Base-by-base conservation (phyloP, 2,888 invertebrate species). In the Yponomeuta sedellus region DNA sequence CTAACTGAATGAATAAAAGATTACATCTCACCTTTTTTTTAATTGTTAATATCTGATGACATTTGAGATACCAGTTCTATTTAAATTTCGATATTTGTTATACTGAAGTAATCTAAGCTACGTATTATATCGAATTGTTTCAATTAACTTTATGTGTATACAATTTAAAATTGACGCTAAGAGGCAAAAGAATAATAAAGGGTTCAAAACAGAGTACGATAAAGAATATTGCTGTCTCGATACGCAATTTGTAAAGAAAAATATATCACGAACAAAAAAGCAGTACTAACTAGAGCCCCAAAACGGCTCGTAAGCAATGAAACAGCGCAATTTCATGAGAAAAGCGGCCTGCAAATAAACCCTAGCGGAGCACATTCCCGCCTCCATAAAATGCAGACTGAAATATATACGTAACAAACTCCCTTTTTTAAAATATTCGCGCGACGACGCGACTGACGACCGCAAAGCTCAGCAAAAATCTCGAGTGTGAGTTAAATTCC, bases 1-100 rank as follows among this genome's bases (percentile, higher is more conserved):
- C 89, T 90, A 91, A 87, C 85, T 83, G 83, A 85, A 90, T 89
- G 90, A 91, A 90, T 91, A 90, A 91, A 91, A 90, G 89, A 90
- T 90, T 90, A 88, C 83, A 89, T 89, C 88, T 85, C 87, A 86
- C 86, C 85, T 85, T 87, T 88, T 86, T 88, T 89, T 88, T 88
- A 88, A 89, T 87, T 88, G 88, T 88, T 91, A 89, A 89, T 88
- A 86, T 88, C 83, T 85, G 87, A 87, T 89, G 86, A 85, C 83
- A 87, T 87, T 86, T 85, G 82, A 83, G 82, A 88, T 85, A 85
- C 86, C 84, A 83, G 83, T 82, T 80, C 83, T 76, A 78, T 80
- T 80, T 81, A 79, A 81, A 80, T 64, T 57, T 62, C n/a, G 20
- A 58, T n/a, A n/a, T 19, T n/a, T 11, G 20, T 58, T 58, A 8